phyloP scores from a whole-genome alignment of 2,113 vertebrate genomes.

The Pomatorhinus ruficollis region DNA sequence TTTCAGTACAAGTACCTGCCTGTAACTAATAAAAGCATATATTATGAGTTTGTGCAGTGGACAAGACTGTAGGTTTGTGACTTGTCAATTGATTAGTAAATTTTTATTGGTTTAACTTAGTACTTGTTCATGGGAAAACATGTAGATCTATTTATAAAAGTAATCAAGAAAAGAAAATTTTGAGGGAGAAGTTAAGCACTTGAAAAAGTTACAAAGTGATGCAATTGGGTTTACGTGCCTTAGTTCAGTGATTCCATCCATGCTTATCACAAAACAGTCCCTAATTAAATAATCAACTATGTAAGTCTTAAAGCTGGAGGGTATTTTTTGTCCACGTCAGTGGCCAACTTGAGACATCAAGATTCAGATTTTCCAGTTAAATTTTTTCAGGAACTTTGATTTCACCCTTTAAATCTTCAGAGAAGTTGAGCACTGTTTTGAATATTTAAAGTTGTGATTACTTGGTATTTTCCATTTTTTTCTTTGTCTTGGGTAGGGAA shows the following conservation, averaged over 20 bases:
- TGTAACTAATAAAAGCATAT: background rate
- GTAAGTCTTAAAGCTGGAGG: background rate
- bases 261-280: background rate
- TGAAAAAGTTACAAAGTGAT: background rate
- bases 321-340: background rate
- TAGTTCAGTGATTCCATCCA: background rate
- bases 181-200: background rate
- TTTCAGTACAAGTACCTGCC: background rate
- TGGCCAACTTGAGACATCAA: background rate
- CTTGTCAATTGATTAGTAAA: background rate
- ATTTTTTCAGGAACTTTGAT: background rate
- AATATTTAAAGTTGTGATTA: background rate
- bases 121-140: background rate
- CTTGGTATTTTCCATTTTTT: background rate
- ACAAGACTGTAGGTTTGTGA: background rate
- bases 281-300: background rate
- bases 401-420: background rate
- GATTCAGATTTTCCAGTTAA: background rate
- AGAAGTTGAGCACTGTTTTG: background rate
- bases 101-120: background rate
- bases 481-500: background rate
- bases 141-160: background rate
- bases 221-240: background rate
- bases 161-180: background rate
- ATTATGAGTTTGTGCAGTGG: background rate